Conservation (phyloP, 1,140 invertebrate genomes). For the Leptopilina boulardi region DNA sequence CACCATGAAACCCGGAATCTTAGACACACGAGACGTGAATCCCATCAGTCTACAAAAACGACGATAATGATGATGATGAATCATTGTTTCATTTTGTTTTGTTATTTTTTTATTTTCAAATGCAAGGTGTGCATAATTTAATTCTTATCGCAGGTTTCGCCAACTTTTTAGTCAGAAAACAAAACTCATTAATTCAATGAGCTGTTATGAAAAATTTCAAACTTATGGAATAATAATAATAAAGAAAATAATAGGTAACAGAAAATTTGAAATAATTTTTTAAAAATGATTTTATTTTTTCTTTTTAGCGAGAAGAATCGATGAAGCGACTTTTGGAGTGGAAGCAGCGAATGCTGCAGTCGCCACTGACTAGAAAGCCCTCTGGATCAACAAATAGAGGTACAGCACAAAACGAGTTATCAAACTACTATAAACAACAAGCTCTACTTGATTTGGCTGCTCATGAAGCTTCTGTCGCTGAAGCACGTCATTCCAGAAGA, state of each 20-base stretch:
- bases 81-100: neutral
- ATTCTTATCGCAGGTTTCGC: neutral
- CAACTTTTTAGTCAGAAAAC: no score
- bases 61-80: neutral
- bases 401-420: constrained; percentile 70
- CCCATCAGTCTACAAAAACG: constrained; percentile 7
- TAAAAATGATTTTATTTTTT: neutral
- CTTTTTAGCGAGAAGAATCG: constrained; percentile 86
- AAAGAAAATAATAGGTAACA: no score
- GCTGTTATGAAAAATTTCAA: no score
- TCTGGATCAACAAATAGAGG: constrained; percentile 75
- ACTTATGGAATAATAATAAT: no score
- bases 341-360: constrained; percentile 95
- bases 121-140: neutral
- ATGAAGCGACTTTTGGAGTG: constrained; percentile 93
- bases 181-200: no score
- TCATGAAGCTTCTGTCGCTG: constrained; percentile 62
- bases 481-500: constrained; percentile 60
- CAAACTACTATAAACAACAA: constrained; percentile 74
- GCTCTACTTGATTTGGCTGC: constrained; percentile 66
- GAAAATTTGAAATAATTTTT: no score
- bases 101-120: neutral
- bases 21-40: constrained; percentile 21
- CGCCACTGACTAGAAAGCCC: constrained; percentile 88
- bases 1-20: constrained; percentile 42